A percentile compares a stretch with the other conserved stretches of the same genome.
phyloP scores from a whole-genome alignment of 2,888 invertebrate species.

The Lasius fuliginosus region DNA sequence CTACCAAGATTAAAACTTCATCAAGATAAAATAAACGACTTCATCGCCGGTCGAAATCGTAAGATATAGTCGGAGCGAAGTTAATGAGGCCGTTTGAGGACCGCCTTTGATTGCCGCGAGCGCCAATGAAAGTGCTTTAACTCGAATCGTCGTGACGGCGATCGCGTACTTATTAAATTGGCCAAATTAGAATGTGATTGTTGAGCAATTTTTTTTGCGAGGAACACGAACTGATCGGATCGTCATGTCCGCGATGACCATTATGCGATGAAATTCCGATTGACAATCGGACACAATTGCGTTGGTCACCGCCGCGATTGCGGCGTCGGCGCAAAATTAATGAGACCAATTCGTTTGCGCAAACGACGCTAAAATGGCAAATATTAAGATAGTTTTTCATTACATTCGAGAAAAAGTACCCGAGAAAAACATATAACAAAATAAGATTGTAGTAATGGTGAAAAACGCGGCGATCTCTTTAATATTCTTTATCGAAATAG shows the following conservation, averaged over 20 bases:
- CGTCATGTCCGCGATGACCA: conserved; percentile 4
- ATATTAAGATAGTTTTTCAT: conserved; percentile 38
- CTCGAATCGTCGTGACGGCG: background rate
- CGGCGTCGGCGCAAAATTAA: conserved; percentile 53
- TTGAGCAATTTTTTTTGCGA: background rate
- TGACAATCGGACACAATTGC: conserved; percentile 52
- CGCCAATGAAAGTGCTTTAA: conserved; percentile 19
- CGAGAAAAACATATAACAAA: background rate
- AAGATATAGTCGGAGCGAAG: background rate
- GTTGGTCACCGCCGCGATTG: conserved; percentile 35
- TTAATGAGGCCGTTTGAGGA: conserved; percentile 26
- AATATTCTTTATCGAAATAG: background rate
- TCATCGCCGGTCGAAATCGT: conserved; percentile 31
- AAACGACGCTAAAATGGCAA: conserved; percentile 47
- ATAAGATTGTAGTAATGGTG: conserved; percentile 1
- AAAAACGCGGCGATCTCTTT: background rate
- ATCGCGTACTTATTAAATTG: conserved; percentile 1
- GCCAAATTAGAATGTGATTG: conserved; percentile 10
- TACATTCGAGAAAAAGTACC: background rate
- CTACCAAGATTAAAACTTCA: conserved; percentile 49
- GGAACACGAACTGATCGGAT: background rate
- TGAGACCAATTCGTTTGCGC: conserved; percentile 41
- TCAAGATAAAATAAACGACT: conserved; percentile 48
- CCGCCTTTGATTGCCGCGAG: conserved; percentile 16
- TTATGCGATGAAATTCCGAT: conserved; percentile 48